phyloP scores from a whole-genome alignment of 2,888 invertebrate species.

The Drosophila macrospina region DNA sequence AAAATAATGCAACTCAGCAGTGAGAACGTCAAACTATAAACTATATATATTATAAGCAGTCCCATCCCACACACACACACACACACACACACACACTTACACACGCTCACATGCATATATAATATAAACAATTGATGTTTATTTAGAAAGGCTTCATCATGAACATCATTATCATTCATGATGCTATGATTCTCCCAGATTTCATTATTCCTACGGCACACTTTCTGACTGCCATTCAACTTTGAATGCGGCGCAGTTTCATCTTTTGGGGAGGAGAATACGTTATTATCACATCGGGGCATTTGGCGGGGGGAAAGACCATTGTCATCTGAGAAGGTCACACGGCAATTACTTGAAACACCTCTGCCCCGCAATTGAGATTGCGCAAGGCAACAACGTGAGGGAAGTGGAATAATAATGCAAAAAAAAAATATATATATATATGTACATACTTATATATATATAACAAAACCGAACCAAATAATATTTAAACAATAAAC shows the following conservation, averaged over 20 bases:
- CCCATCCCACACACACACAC: conserved; percentile 7
- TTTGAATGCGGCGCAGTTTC: conserved; percentile 64
- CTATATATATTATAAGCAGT: conserved; percentile 35
- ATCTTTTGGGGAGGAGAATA: conserved; percentile 9
- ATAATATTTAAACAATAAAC: conserved; percentile 72
- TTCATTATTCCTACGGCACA: conserved; percentile 47
- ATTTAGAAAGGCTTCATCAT: conserved; percentile 61
- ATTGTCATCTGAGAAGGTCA: conserved; percentile 75
- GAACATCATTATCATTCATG: conserved; percentile 15
- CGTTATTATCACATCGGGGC: conserved; percentile 25
- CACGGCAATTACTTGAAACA: conserved; percentile 62
- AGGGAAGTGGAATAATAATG: conserved; percentile 25
- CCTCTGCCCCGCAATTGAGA: conserved; percentile 40
- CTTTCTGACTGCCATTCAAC: conserved; percentile 70
- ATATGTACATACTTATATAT: no score
- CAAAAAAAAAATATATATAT: no score
- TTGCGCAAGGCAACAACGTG: conserved; percentile 66
- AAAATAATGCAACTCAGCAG: conserved; percentile 74
- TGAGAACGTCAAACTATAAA: conserved; percentile 40
- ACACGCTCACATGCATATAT: conserved; percentile 15
- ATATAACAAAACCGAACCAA: conserved; percentile 30
- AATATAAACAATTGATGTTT: conserved; percentile 74
- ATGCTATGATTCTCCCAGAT: conserved; percentile 31
- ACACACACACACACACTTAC: conserved; percentile 3
- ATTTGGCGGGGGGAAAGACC: conserved; percentile 48